phyloP scores from a whole-genome alignment of 1,140 invertebrate genomes.

The Cyclargus thomasi region DNA sequence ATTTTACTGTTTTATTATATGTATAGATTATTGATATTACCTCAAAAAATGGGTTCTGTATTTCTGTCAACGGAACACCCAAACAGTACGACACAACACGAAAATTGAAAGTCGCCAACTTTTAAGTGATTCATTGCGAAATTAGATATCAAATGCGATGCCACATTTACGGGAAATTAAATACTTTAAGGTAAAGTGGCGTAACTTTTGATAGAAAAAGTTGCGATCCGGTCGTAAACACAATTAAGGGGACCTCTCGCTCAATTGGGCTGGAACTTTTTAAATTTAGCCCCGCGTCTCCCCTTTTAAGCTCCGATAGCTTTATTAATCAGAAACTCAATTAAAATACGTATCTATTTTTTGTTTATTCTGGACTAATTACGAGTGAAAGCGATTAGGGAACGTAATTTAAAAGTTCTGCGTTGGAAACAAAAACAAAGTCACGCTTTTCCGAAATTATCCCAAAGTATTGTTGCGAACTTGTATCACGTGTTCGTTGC shows the following conservation, averaged over 20 bases:
- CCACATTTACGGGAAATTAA: constrained; percentile 36
- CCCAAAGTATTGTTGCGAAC: background rate
- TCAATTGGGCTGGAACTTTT: constrained; percentile 29
- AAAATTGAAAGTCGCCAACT: too few species aligned
- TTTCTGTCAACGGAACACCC: too few species aligned
- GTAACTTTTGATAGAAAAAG: constrained; percentile 43
- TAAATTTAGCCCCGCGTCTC: constrained; percentile 24
- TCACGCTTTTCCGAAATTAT: background rate
- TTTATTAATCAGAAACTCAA: constrained; percentile 30
- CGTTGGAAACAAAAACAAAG: background rate
- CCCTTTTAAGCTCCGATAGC: constrained; percentile 23
- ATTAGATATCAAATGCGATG: constrained; percentile 31
- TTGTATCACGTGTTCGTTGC: background rate
- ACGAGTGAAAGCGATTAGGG: background rate
- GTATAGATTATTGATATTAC: too few species aligned
- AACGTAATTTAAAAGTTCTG: background rate
- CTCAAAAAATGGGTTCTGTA: too few species aligned
- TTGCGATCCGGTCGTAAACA: constrained; percentile 34
- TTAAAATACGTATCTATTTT: constrained; percentile 20
- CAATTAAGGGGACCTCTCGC: constrained; percentile 32
- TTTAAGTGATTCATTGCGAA: constrained; percentile 13
- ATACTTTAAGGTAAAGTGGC: constrained; percentile 36
- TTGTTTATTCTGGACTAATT: constrained; percentile 13
- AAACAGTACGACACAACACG: too few species aligned
- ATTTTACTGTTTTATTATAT: too few species aligned